A percentile compares a stretch with the other conserved stretches of the same genome.
Conservation (phyloP, 2,888 invertebrate genomes). For the Aleiodes alternator region DNA sequence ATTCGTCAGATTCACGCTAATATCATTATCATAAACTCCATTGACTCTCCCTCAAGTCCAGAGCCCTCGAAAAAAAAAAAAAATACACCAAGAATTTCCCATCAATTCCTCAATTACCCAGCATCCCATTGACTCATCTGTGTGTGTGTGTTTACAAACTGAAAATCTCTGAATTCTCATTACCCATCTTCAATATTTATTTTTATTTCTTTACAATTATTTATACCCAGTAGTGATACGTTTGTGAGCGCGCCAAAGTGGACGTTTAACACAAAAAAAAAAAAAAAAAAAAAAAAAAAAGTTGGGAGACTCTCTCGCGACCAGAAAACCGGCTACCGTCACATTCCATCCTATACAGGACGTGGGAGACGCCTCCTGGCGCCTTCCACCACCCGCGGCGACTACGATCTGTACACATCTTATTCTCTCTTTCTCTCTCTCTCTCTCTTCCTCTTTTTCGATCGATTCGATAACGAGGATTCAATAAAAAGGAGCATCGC, state of each 20-base stretch:
- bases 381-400: constrained; percentile 48
- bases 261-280: constrained; percentile 31
- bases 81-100: too few species aligned
- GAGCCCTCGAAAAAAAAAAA: too few species aligned
- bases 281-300: constrained; percentile 44
- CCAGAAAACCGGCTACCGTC: constrained; percentile 55
- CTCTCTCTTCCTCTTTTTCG: background rate
- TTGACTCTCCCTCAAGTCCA: too few species aligned
- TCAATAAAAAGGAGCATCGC: constrained; percentile 30
- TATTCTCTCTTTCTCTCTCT: background rate
- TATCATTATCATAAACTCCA: too few species aligned
- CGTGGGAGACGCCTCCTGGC: constrained; percentile 46
- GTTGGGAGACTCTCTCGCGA: constrained; percentile 47
- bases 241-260: constrained; percentile 17
- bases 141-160: too few species aligned
- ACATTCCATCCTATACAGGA: constrained; percentile 42
- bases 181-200: background rate
- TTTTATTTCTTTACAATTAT: constrained; percentile 18
- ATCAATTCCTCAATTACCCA: too few species aligned
- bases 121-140: too few species aligned
- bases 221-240: constrained; percentile 12
- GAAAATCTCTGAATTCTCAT: background rate
- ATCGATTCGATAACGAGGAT: constrained; percentile 46
- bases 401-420: constrained; percentile 36
- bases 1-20: too few species aligned